These are phyloP conservation scores for Eufriesea mexicana DNA, from an alignment of 1,140 invertebrate species.

Conservation along the genomic window DNA sequence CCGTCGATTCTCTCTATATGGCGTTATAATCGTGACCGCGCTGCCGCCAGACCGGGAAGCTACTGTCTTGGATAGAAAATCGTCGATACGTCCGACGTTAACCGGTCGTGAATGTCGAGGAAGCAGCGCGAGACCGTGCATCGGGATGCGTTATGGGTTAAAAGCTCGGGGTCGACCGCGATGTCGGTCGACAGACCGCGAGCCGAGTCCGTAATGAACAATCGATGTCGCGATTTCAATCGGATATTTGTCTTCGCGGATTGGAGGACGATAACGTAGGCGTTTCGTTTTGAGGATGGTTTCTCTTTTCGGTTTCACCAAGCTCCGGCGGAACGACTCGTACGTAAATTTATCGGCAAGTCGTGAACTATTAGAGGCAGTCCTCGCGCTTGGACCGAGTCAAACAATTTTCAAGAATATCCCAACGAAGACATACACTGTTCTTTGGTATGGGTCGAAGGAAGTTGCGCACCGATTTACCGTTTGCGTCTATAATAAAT, in stretches of 20 bases:
- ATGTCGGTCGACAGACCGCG: conserved; percentile 5
- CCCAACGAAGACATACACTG: neutral
- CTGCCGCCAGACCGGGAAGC: conserved; percentile 60
- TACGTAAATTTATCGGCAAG: neutral
- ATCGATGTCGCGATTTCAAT: conserved; percentile 54
- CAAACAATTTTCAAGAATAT: neutral
- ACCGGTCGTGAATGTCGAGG: neutral
- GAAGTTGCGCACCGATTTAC: neutral
- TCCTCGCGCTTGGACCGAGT: neutral
- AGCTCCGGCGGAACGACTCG: neutral
- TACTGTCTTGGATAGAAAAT: conserved; percentile 54
- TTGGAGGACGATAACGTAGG: conserved; percentile 2
- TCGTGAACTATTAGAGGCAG: neutral
- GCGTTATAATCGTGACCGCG: conserved; percentile 66
- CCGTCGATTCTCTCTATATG: conserved; percentile 62
- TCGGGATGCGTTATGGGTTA: conserved; percentile 20
- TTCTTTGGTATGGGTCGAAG: neutral
- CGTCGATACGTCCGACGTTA: conserved; percentile 36
- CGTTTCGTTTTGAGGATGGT: conserved; percentile 3
- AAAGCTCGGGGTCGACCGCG: conserved; percentile 23
- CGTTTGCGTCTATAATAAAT: too few species aligned
- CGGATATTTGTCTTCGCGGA: conserved; percentile 33
- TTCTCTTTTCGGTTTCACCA: conserved; percentile 27
- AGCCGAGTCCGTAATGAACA: conserved; percentile 36
- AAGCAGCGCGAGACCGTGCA: neutral